Conservation (phyloP, 2,797 vertebrate species). For the Bovichtus diacanthus region DNA sequence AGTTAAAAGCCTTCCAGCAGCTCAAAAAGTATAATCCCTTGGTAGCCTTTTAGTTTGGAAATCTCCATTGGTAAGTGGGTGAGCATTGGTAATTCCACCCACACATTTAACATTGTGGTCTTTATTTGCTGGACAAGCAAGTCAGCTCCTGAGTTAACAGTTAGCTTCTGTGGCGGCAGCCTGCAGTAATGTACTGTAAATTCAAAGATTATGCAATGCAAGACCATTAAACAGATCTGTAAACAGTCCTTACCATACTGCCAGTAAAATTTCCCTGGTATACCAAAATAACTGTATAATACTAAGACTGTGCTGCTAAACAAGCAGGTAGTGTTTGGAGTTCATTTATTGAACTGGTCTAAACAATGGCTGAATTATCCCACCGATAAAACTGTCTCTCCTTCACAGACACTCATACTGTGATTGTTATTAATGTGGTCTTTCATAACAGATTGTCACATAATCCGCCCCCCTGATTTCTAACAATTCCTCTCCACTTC, state of each 20-base stretch:
- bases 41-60: no score
- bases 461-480: slow-evolving; percentile 30
- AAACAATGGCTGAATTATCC: slow-evolving; percentile 9
- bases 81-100: neutral
- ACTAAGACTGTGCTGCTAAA: neutral
- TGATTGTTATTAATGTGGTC: slow-evolving; percentile 18
- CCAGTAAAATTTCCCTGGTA: neutral
- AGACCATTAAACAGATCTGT: slow-evolving; percentile 8
- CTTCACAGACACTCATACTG: neutral
- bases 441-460: slow-evolving; percentile 5
- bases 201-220: neutral
- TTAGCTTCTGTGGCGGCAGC: neutral
- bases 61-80: no score
- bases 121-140: neutral
- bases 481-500: slow-evolving; percentile 14
- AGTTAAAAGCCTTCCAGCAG: no score
- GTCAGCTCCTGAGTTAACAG: neutral
- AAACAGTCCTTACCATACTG: neutral
- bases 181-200: neutral
- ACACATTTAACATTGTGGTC: neutral
- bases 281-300: neutral
- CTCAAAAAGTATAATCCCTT: no score
- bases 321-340: neutral
- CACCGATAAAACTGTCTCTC: neutral
- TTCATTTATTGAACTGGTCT: neutral